Evolutionary conservation across 2,113 vertebrate genomes (phyloP), one percentile per base, ranked within the genome.

Genomic region (Phalacrocorax brasilianus): DNA sequence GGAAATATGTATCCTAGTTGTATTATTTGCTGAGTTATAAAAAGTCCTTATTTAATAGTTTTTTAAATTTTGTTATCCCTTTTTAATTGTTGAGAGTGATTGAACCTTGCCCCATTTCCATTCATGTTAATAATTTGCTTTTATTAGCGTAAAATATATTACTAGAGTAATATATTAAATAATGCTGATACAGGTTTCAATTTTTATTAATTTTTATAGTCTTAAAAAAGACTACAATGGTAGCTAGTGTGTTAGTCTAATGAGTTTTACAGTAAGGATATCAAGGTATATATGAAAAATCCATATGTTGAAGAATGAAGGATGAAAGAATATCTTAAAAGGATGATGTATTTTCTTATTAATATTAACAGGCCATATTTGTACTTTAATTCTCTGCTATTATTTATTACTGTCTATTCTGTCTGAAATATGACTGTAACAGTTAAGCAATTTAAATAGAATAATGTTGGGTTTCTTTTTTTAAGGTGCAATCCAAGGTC

Each of bases 41-140:
- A 11, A 94, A 89, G 33, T 63, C 11, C 17, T 85, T 63, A 77
- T 86, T 61, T 44, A 63, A 32, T 28, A 55, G 30, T 68, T 73
- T 61, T 59, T 78, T 75, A 56, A 94, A 91, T 91, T 94, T 71
- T 67, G 20, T 70, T 92, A 56, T n/a, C 16, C 62, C 11, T 9
- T 85, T 91, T 4, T 17, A 91, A 23, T 82, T 94, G 68, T 63
- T 67, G 55, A 81, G 38, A 71, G 66, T 40, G 70, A 75, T 6
- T 91, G 96, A 88, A 85, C 87, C 65, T 91, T 96, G 81, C 79
- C 81, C 58, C 49, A 35, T 63, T 92, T 89, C 56, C 18, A 21
- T 74, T 92, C 59, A 27, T 72, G 87, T 96, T 95, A 79, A 92
- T 96, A 4, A 96, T 95, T 93, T 96, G 70, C 89, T 80, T 93